Conservation (phyloP, 1,140 invertebrate species). For the Drosophila seguyi region DNA sequence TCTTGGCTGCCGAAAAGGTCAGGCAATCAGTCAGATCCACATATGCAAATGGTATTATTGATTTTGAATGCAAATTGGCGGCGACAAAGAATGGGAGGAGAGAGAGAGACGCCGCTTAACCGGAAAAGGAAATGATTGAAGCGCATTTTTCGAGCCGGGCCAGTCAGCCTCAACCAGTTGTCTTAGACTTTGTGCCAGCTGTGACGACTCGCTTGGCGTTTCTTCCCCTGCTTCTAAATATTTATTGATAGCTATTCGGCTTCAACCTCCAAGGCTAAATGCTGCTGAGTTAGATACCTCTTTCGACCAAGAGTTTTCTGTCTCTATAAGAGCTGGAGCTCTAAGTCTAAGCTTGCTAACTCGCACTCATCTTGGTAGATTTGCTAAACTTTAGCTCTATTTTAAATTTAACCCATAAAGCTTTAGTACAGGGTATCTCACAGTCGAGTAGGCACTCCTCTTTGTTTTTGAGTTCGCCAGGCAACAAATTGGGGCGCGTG, state of each 20-base stretch:
- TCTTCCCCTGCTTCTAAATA: slow-evolving; percentile 32
- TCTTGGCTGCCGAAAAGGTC: slow-evolving; percentile 57
- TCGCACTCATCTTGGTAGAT: too few species aligned
- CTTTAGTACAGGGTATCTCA: not conserved
- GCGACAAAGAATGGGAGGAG: slow-evolving; percentile 20
- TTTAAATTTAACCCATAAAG: not conserved
- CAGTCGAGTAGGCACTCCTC: not conserved
- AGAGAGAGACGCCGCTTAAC: slow-evolving; percentile 60
- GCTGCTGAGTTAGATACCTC: not conserved
- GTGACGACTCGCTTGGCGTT: slow-evolving; percentile 20
- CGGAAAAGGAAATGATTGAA: slow-evolving; percentile 81
- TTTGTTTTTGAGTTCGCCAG: slow-evolving; percentile 18
- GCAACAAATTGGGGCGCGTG: slow-evolving; percentile 39
- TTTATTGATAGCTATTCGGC: slow-evolving; percentile 31
- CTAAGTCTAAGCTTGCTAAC: too few species aligned
- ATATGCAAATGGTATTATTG: slow-evolving; percentile 63
- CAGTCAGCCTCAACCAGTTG: slow-evolving; percentile 25
- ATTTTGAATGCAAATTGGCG: slow-evolving; percentile 69
- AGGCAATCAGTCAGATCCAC: slow-evolving; percentile 40
- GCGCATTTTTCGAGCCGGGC: slow-evolving; percentile 41
- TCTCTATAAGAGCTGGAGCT: not conserved
- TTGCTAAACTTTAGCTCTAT: not conserved
- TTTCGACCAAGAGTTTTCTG: not conserved
- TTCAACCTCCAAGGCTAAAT: slow-evolving; percentile 19
- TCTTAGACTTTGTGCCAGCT: slow-evolving; percentile 19